Evolutionary conservation across 1,140 invertebrate species (phyloP), one percentile per base, ranked within the genome.

Genomic region (Conopomorpha cramerella): DNA sequence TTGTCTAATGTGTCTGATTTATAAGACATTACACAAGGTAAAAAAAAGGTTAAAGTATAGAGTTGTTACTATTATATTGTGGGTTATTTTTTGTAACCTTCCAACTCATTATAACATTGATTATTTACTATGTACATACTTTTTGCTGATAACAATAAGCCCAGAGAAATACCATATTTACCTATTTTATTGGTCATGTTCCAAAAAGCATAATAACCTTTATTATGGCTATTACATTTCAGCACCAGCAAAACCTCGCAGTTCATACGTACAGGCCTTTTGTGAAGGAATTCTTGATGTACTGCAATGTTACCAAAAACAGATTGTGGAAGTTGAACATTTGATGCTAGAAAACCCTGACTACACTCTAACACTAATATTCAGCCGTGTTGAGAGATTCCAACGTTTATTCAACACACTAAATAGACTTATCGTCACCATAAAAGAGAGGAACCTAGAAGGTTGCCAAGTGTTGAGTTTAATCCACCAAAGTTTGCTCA

Each of bases 391-490:
- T 25, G 67, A 77, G 36, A 65, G 63, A 39, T 78, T 56, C 30
- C 51, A 55, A 43, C 60, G 62, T 3, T 32, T 78, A n/a, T 72
- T 79, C 25, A 59, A 68, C 38, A 71, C 56, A 30, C 47, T 79
- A 16, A 76, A 64, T 38, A 65, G 48, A 45, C 56, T 79, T n/a
- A 61, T 77, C 36, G 39, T 41, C 30, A 64, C 55, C 19, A 66
- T 79, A 10, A 74, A 72, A 50, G 70, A 77, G 14, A 58, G 71
- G 34, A 68, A 57, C 38, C 38, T 77, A 4, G 51, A 30, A 30
- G 77, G 77, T 4, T 79, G 77, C 46, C 74, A 79, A 47, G 70
- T 79, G 36, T 53, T 78, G 26, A 66, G 71, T 36, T 43, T 77
- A 8, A 41, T 68, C 11, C 64, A 79, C 51, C 67, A 74, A 34